A percentile compares a stretch with the other conserved stretches of the same genome.
Evolutionary conservation across 2,797 vertebrate genomes (phyloP).

Genomic region (Bradypus variegatus): DNA sequence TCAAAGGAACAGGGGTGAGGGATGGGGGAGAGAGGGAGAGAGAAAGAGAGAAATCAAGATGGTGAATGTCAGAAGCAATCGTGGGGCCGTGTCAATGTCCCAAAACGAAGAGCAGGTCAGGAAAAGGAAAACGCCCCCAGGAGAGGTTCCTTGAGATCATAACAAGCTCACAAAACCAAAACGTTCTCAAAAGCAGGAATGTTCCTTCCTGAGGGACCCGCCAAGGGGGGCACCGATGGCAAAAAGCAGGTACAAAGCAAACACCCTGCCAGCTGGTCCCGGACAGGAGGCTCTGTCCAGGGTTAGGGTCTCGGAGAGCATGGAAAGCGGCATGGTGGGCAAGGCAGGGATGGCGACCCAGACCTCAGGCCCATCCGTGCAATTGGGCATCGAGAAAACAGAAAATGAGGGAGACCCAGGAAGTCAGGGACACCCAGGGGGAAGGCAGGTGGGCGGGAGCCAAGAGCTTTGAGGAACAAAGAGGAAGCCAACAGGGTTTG

Average conservation of each 20-base stretch:
- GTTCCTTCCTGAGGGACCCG: conserved; percentile 36
- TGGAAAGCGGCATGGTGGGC: conserved; percentile 62
- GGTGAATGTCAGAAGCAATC: conserved; percentile 58
- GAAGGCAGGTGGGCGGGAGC: conserved; percentile 56
- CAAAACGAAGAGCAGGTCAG: conserved; percentile 42
- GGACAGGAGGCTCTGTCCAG: conserved; percentile 48
- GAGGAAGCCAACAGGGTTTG: conserved; percentile 62
- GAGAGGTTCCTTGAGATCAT: conserved; percentile 60
- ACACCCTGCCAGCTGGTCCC: conserved; percentile 34
- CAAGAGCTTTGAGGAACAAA: conserved; percentile 59
- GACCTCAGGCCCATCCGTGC: conserved; percentile 50
- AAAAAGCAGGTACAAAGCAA: conserved; percentile 60
- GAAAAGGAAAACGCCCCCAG: conserved; percentile 62
- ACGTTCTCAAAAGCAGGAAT: conserved; percentile 57
- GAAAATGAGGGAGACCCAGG: conserved; percentile 44
- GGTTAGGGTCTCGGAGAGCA: conserved; percentile 38
- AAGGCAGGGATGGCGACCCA: conserved; percentile 64
- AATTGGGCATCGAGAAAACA: conserved; percentile 36
- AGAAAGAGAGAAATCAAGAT: conserved; percentile 56
- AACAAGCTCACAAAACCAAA: conserved; percentile 64
- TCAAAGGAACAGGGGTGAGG: conserved; percentile 42
- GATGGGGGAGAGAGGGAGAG: conserved; percentile 27
- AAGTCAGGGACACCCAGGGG: conserved; percentile 38
- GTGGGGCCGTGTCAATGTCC: neutral
- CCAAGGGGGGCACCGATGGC: neutral